phyloP scores from a whole-genome alignment of 2,113 vertebrate species.

The Tauraco erythrolophus region DNA sequence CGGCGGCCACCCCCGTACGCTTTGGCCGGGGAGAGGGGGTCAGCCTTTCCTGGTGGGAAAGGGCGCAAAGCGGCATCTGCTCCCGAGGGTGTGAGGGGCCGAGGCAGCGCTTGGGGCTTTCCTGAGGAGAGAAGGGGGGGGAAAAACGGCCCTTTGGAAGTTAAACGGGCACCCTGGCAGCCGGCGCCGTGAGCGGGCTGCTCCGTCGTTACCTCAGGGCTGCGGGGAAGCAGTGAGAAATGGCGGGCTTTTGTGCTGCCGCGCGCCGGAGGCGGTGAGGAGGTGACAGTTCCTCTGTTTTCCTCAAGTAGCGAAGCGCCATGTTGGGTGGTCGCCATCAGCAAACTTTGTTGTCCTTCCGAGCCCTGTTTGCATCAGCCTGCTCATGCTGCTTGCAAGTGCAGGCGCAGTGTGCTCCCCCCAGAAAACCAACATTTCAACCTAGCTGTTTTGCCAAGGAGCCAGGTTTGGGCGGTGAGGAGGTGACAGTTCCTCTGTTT shows the following conservation, averaged over 20 bases:
- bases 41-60: neutral
- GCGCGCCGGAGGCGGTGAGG: rapidly evolving
- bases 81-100: rapidly evolving
- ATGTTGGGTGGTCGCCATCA: neutral
- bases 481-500: neutral
- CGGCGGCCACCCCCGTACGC: rapidly evolving
- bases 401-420: neutral
- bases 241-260: rapidly evolving
- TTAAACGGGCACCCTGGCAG: rapidly evolving
- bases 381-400: neutral
- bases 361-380: neutral
- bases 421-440: neutral
- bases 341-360: neutral
- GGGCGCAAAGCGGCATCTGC: neutral
- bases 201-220: neutral
- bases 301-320: neutral
- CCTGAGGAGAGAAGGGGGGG: neutral
- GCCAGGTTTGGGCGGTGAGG: neutral
- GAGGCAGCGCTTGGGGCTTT: rapidly evolving
- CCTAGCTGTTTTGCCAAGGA: neutral
- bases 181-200: rapidly evolving
- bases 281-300: neutral
- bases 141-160: neutral
- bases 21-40: rapidly evolving
- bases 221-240: neutral